A percentile compares a stretch with the other conserved stretches of the same genome.
These are phyloP conservation scores for Venustoraphidia nigricollis DNA, from an alignment of 2,888 invertebrate species.

Conservation along the genomic window DNA sequence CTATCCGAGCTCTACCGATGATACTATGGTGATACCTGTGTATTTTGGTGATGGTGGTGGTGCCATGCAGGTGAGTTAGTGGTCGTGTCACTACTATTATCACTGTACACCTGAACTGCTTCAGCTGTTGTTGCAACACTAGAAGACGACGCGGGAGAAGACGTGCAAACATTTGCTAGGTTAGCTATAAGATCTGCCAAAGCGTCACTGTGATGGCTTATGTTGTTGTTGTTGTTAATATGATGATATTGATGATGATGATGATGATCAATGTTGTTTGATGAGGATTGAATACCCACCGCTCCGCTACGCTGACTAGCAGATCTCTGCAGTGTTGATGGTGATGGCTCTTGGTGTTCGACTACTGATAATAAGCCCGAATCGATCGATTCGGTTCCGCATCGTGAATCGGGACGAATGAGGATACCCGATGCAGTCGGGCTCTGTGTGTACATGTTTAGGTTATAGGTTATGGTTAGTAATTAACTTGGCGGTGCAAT, in stretches of 20 bases:
- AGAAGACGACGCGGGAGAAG: background rate
- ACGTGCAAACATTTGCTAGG: conserved; percentile 20
- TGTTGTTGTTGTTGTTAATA: no score
- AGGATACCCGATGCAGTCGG: no score
- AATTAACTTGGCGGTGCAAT: no score
- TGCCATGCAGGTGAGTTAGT: conserved; percentile 27
- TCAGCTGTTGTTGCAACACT: conserved; percentile 15
- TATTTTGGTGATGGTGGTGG: conserved; percentile 24
- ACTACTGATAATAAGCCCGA: conserved; percentile 26
- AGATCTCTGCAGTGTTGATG: conserved; percentile 1
- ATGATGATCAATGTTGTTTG: conserved; percentile 14
- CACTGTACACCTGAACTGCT: conserved; percentile 18
- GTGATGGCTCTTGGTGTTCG: conserved; percentile 19
- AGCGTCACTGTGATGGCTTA: conserved; percentile 18
- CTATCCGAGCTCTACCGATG: conserved; percentile 19
- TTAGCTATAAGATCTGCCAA: conserved; percentile 30
- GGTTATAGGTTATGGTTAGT: no score
- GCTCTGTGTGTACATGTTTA: no score
- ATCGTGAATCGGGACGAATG: conserved; percentile 1
- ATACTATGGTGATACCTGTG: conserved; percentile 32
- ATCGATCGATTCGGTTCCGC: conserved; percentile 18
- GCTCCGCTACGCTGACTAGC: conserved; percentile 13
- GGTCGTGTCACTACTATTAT: conserved; percentile 25
- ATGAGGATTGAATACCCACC: conserved; percentile 27
- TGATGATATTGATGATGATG: conserved; percentile 2